Evolutionary conservation across 2,888 invertebrate species (phyloP).

Genomic region (Nomada ruficornis): DNA sequence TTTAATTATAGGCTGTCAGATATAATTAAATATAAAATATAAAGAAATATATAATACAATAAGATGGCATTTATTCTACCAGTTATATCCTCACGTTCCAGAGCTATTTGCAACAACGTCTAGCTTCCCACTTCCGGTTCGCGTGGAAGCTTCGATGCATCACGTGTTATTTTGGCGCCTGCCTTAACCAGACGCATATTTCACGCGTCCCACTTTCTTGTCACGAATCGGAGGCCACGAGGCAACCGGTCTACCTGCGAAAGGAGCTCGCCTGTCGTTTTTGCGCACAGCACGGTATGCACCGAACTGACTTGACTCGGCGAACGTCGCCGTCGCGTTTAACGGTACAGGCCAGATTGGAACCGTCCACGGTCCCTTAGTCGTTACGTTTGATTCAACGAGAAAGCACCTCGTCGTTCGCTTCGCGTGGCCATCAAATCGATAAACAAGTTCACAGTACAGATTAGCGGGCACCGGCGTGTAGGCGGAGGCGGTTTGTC

Average conservation of each 20-base stretch:
- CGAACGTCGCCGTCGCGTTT: constrained; percentile 65
- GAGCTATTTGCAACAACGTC: constrained; percentile 30
- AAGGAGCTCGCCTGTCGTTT: constrained; percentile 65
- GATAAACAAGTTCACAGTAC: constrained; percentile 54
- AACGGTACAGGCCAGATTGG: constrained; percentile 71
- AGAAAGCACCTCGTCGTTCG: constrained; percentile 22
- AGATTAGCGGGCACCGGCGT: constrained; percentile 35
- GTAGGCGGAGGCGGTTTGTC: constrained; percentile 29
- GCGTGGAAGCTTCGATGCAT: constrained; percentile 24
- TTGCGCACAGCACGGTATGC: constrained; percentile 57
- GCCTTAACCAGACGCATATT: constrained; percentile 68
- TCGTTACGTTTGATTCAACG: constrained; percentile 58
- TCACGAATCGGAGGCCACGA: constrained; percentile 56
- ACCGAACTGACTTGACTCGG: constrained; percentile 44
- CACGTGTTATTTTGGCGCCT: constrained; percentile 68
- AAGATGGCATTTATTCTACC: constrained; percentile 30
- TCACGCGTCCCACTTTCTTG: constrained; percentile 69
- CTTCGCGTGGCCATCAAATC: constrained; percentile 36
- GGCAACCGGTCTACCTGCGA: constrained; percentile 59
- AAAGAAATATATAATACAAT: background rate
- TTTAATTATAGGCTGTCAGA: too few species aligned
- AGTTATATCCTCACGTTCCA: constrained; percentile 9
- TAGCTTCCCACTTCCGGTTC: constrained; percentile 18
- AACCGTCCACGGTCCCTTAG: constrained; percentile 50
- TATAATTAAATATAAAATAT: background rate